Evolutionary conservation across 2,113 vertebrate genomes (phyloP).

Genomic region (Odocoileus virginianus): DNA sequence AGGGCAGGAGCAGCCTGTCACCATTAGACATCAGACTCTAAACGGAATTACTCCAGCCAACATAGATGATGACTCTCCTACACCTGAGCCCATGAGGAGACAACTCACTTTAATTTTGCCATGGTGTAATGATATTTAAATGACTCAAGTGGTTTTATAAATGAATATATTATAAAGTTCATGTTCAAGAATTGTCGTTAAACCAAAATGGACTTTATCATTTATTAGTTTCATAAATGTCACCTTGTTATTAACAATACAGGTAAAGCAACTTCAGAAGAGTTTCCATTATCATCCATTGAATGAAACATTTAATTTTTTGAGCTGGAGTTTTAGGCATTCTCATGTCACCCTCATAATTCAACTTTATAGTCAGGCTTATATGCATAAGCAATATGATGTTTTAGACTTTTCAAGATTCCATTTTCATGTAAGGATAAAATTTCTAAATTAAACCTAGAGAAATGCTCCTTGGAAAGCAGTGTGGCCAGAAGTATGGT

Average conservation of each 20-base stretch:
- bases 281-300: background rate
- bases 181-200: background rate
- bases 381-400: rapidly evolving
- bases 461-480: background rate
- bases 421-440: background rate
- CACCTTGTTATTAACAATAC: conserved; percentile 38
- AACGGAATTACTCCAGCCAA: rapidly evolving
- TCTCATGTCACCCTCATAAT: background rate
- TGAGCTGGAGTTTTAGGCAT: background rate
- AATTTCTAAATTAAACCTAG: background rate
- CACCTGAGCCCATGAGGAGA: background rate
- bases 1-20: rapidly evolving
- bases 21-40: rapidly evolving
- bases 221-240: conserved; percentile 63
- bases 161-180: conserved; percentile 44
- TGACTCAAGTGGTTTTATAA: conserved; percentile 39
- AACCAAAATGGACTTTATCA: conserved; percentile 40
- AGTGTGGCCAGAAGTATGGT: background rate
- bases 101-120: conserved; percentile 28
- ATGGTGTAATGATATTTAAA: conserved; percentile 59
- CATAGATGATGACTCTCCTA: rapidly evolving
- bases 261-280: conserved; percentile 8
- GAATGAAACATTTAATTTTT: rapidly evolving
- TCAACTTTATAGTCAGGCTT: rapidly evolving
- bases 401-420: background rate